Base-by-base conservation (phyloP, 2,888 invertebrate genomes). In the Eupsilia transversa region DNA sequence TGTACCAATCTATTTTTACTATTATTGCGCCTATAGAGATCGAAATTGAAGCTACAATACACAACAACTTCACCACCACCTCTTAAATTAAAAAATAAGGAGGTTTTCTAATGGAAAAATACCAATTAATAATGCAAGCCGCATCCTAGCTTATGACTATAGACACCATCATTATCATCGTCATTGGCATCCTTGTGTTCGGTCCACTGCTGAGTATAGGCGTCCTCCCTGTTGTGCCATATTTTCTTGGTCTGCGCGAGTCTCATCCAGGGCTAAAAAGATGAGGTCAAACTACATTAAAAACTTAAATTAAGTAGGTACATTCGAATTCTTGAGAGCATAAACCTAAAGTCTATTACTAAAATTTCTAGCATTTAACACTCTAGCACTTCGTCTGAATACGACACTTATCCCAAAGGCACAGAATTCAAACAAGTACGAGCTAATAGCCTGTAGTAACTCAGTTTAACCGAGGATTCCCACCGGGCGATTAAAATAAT, bases 401-500 rank as follows among this genome's bases (percentile, higher is more conserved):
- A 43, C 12, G 23, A 49, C 23, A 41, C 38, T 35, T 57, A 64
- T 35, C 3, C 9, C 33, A 43, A 66, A 33, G 52, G 35, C 67
- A 6, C 0, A 60, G n/a, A 72, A 77, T 76, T 66, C 35, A 61
- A 68, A 72, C 27, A 66, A 59, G 65, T 54, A 60, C 35, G 9
- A 67, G 27, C 56, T 68, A 72, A 79, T 56, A 71, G 59, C 61
- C 63, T 2, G 30, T 52, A 66, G 72, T 46, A 41, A 49, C 38
- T 65, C 64, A 41, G 59, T 46, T 74, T 65, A 57, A 38, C 43
- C 43, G 57, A 68, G 60, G 54, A 52, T 74, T 72, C 80, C 74
- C 57, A 73, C 14, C 56, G 66, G 54, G 33, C 59, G 77, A 86
- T 86, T 85, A 78, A 83, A 80, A 61, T 86, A 85, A 85, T 86